phyloP scores from a whole-genome alignment of 2,797 vertebrate species.

The Chaetodon trifasciatus region DNA sequence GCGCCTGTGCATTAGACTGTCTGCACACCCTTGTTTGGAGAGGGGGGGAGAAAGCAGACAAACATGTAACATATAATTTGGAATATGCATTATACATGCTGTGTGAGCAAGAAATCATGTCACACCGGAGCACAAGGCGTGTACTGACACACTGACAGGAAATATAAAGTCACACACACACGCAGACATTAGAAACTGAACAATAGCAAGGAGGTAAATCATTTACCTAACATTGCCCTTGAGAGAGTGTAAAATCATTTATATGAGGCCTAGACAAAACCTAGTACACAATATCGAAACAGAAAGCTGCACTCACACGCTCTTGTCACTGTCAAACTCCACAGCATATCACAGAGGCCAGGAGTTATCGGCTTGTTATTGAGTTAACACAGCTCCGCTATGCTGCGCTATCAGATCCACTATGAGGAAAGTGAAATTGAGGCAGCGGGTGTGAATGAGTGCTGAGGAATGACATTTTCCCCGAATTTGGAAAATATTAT shows the following conservation, averaged over 20 bases:
- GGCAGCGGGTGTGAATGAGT: constrained; percentile 42
- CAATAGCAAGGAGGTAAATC: constrained; percentile 72
- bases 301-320: constrained; percentile 39
- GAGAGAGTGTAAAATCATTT: constrained; percentile 73
- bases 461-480: constrained; percentile 63
- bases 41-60: constrained; percentile 40
- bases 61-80: constrained; percentile 78
- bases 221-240: constrained; percentile 69
- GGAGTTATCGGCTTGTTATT: constrained; percentile 53
- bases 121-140: constrained; percentile 42
- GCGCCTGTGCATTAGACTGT: constrained; percentile 69
- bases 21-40: constrained; percentile 51
- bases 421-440: constrained; percentile 41
- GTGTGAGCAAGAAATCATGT: constrained; percentile 73
- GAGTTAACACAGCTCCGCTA: constrained; percentile 38
- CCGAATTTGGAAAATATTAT: constrained; percentile 56
- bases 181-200: constrained; percentile 43
- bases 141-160: constrained; percentile 50
- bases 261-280: constrained; percentile 56
- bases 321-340: constrained; percentile 41
- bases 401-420: constrained; percentile 35
- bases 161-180: constrained; percentile 39
- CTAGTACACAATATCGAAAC: constrained; percentile 42
- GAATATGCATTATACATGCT: constrained; percentile 81
- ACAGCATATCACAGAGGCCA: constrained; percentile 41